A percentile compares a stretch with the other conserved stretches of the same genome.
Conservation (phyloP, 2,113 vertebrate species). For the Ciconia maguari region DNA sequence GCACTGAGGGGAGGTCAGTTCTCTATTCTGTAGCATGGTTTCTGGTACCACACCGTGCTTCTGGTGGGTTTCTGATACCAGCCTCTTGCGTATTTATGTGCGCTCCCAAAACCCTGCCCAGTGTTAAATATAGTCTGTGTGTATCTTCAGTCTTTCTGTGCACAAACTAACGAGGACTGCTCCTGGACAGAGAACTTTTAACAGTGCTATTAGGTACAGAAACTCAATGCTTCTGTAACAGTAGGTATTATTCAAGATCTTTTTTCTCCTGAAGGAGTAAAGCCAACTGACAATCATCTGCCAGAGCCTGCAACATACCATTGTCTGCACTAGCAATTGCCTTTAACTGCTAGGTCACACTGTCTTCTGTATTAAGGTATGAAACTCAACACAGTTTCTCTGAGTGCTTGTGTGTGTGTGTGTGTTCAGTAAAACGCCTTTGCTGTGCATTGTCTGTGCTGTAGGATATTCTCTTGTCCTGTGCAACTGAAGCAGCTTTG, state of each 20-base stretch:
- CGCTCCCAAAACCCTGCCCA: background rate
- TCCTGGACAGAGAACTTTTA: background rate
- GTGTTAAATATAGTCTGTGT: background rate
- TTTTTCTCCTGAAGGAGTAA: background rate
- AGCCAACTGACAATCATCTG: background rate
- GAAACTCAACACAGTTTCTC: no score
- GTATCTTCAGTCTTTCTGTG: background rate
- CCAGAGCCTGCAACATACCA: fast-evolving
- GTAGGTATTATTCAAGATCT: background rate
- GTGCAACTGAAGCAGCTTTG: background rate
- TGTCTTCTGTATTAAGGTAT: background rate
- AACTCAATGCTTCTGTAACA: background rate
- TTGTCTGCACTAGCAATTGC: background rate
- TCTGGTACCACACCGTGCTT: background rate
- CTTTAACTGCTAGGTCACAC: background rate
- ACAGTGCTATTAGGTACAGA: background rate
- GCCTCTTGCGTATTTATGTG: background rate
- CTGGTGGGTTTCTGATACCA: background rate
- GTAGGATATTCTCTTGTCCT: background rate
- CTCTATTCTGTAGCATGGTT: background rate
- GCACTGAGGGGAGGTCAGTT: background rate
- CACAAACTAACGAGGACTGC: background rate
- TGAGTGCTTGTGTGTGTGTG: background rate
- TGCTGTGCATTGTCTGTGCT: background rate
- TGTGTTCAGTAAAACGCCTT: background rate